Conservation (phyloP, 2,797 vertebrate genomes). For the Podargus strigoides region DNA sequence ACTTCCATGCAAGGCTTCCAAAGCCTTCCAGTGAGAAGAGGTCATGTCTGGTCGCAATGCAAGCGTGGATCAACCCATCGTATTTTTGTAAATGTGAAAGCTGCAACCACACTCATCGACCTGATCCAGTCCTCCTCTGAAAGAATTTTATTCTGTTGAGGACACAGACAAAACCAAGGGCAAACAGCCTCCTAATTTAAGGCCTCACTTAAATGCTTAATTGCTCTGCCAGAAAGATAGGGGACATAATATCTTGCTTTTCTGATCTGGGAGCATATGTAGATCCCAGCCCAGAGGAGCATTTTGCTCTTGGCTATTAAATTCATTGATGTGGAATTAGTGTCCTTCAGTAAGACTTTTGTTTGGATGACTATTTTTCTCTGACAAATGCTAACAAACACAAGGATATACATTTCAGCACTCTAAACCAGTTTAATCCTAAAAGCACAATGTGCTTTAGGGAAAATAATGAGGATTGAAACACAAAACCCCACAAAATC, state of each 20-base stretch:
- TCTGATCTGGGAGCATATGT: not conserved
- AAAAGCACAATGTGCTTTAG: constrained; percentile 51
- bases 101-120: not conserved
- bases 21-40: not conserved
- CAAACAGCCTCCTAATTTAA: constrained; percentile 23
- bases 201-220: constrained; percentile 32
- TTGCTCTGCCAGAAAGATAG: constrained; percentile 26
- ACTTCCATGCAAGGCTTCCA: not conserved
- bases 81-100: not conserved
- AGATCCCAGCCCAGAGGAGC: constrained; percentile 1
- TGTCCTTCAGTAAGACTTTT: constrained; percentile 19
- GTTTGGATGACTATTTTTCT: not conserved
- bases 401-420: constrained; percentile 12
- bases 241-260: not conserved
- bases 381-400: constrained; percentile 5
- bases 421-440: constrained; percentile 24
- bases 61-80: not conserved
- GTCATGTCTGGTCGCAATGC: not conserved
- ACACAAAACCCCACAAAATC: not conserved
- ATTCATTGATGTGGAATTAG: constrained; percentile 7
- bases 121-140: not conserved
- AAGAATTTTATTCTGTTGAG: not conserved
- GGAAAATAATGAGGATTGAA: constrained; percentile 21
- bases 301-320: constrained; percentile 32
- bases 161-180: constrained; percentile 22